Evolutionary conservation across 2,113 vertebrate genomes (phyloP), one percentile per base, ranked within the genome.

Genomic region (Albula glossodonta): DNA sequence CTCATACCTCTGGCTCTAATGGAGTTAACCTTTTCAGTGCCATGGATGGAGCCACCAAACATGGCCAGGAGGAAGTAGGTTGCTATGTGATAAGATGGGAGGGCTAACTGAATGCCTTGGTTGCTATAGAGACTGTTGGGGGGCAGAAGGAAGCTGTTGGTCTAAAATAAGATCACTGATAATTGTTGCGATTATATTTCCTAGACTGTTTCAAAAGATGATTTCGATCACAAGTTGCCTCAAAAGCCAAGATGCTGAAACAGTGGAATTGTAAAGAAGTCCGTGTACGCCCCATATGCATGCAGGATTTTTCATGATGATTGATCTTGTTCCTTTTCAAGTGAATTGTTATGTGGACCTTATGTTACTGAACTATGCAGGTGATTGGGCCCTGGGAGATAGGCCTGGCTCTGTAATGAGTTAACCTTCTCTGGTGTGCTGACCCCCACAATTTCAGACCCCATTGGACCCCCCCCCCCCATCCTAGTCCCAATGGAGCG

Each of bases 51-150:
- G 93, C 93, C 88, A 85, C 92, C 90, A 91, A 91, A 91, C 80
- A 84, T 91, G 88, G 93, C 92, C 92, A 91, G 88, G 87, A 91
- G 93, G 91, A 91, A 88, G 15, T 56, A 79, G 74, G 83, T 86
- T 82, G 85, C 85, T 82, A 80, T 81, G 56, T 82, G 51, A 90
- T 88, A 88, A 83, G 88, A 70, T 89, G 88, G 91, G 91, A 92
- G 91, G 51, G 31, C 82, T 91, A 91, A 91, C 92, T 89, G 92
- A 90, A 91, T 93, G 88, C 90, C 90, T 91, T 83, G 86, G 94
- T 95, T 95, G 94, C 94, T 94, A 95, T 95, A 94, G 94, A 92
- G 93, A 96, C 92, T 90, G 93, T 91, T 91, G 83, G 86, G 87
- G 91, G 92, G 88, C 89, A 89, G 90, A 91, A 91, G 90, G 91